Conservation (phyloP, 2,797 vertebrate species). For the Fistularia tabacaria region DNA sequence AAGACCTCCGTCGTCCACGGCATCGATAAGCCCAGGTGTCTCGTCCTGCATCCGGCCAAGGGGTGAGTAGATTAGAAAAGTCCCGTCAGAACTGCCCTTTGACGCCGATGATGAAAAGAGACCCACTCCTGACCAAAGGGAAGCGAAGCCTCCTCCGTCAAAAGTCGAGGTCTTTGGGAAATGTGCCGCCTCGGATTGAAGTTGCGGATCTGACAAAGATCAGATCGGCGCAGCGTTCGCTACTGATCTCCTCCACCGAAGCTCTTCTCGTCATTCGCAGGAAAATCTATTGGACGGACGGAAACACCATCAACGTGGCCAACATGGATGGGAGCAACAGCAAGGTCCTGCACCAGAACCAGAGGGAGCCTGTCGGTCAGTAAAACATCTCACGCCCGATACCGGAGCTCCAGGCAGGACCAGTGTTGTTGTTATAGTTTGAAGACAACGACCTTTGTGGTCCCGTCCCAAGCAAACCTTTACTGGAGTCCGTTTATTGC, state of each 20-base stretch:
- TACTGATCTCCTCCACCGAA: slow-evolving; percentile 4
- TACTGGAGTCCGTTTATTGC: no score
- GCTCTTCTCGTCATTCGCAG: slow-evolving; percentile 60
- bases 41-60: slow-evolving; percentile 91
- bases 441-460: no score
- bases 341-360: slow-evolving; percentile 96
- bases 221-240: no score
- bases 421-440: no score
- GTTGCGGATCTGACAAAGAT: no score
- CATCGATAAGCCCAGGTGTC: slow-evolving; percentile 95
- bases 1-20: slow-evolving; percentile 98
- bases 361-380: slow-evolving; percentile 95
- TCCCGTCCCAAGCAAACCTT: no score
- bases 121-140: slow-evolving; percentile 7
- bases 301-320: slow-evolving; percentile 95
- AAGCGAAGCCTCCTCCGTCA: slow-evolving; percentile 10
- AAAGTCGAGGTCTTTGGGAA: no score
- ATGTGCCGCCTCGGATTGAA: no score
- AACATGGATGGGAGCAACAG: slow-evolving; percentile 98
- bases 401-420: no score
- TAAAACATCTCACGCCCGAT: slow-evolving; percentile 10
- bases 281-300: slow-evolving; percentile 98
- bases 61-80: slow-evolving; percentile 84
- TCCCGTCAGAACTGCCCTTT: slow-evolving; percentile 36
- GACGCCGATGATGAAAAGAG: slow-evolving; percentile 27